These are phyloP conservation scores for Aythya baeri DNA, from an alignment of 2,113 vertebrate genomes.

Conservation along the genomic window DNA sequence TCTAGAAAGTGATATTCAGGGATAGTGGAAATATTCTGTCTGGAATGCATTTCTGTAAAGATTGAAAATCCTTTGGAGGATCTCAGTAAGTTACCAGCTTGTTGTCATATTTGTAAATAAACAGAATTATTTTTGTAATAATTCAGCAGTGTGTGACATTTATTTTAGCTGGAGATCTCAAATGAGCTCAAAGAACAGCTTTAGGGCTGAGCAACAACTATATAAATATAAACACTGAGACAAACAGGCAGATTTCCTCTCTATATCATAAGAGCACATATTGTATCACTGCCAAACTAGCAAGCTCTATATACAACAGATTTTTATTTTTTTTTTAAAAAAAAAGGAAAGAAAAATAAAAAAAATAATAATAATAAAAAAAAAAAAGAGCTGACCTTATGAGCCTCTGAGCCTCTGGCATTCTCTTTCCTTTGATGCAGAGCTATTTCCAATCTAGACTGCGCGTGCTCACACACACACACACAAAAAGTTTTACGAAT, in stretches of 20 bases:
- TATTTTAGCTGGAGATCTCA: conserved; percentile 67
- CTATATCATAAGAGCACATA: conserved; percentile 21
- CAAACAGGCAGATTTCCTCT: conserved; percentile 60
- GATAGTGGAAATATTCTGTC: neutral
- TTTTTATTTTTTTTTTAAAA: neutral
- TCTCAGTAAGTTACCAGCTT: conserved; percentile 14
- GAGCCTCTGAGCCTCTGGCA: neutral
- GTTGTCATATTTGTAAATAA: conserved; percentile 70
- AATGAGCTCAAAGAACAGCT: conserved; percentile 50
- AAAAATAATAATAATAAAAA: too few species aligned
- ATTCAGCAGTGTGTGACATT: conserved; percentile 64
- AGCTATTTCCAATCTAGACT: conserved; percentile 3
- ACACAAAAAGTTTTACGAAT: neutral
- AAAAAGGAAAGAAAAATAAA: neutral
- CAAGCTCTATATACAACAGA: neutral
- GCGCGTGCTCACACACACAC: too few species aligned
- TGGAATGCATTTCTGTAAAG: neutral
- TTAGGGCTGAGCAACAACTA: conserved; percentile 43
- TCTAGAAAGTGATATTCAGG: neutral
- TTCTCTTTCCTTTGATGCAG: conserved; percentile 57
- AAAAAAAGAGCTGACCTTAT: conserved; percentile 29
- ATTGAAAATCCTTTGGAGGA: conserved; percentile 51
- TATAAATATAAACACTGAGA: conserved; percentile 70
- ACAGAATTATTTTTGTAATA: conserved; percentile 68
- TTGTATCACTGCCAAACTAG: conserved; percentile 22